Evolutionary conservation across 2,888 invertebrate species (phyloP), one percentile per base, ranked within the genome.

Genomic region (Auanema sp.): DNA sequence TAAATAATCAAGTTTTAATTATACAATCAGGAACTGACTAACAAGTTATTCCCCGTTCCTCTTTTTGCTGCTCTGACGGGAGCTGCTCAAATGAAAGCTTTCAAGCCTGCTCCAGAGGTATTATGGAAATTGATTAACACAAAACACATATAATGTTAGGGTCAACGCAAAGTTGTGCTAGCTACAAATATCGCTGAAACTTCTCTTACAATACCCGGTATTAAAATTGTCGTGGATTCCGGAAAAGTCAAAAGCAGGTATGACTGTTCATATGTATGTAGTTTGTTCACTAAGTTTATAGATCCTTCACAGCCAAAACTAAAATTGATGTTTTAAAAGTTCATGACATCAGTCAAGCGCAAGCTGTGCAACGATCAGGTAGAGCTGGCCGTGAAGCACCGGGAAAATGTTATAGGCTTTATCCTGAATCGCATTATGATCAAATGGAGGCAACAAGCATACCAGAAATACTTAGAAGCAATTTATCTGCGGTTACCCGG

Each of bases 141-240:
- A n/a, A 16, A 1, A 16, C 40, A 16, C 11, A 10, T 55, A n/a
- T 55, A 8, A 8, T 23, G 41, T 57, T 42, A 59, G 62, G 74
- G 70, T 11, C 51, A 60, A 12, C 63, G 71, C 41, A 96, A 96
- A 86, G 89, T 96, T 41, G 89, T 98, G 0, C 87, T 97, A 11
- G 91, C 96, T 0, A 97, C 96, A 0, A 97, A 98, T 84, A 91
- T 98, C 60, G 96, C 97, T 0, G 97, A 98, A 85, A 93, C 97
- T 0, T 95, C 95, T 1, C 89, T 98, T n/a, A 97, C 97, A 0
- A 94, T 97, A 79, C 90, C 91, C 3, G 94, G 94, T 23, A 89
- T 98, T 69, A 90, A 90, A 25, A 92, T 93, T 85, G 92, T 83
- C 11, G 72, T 84, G 54, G 84, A 84, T 60, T 76, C 75, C 4